A percentile compares a stretch with the other conserved stretches of the same genome.
These are phyloP conservation scores for Luperina nickerlii DNA, from an alignment of 2,888 invertebrate genomes.

Conservation along the genomic window DNA sequence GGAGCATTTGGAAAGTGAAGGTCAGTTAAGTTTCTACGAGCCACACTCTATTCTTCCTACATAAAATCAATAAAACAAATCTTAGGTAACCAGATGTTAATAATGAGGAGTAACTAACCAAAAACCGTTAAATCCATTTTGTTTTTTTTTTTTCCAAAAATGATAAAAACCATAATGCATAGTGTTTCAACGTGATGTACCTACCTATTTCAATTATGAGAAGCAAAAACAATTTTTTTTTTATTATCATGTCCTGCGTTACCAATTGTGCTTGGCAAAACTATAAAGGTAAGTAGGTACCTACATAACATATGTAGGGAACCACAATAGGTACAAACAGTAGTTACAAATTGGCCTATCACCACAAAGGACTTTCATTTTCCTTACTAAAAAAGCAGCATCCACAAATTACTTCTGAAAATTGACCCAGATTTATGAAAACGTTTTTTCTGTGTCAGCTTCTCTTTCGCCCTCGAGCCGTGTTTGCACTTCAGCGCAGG, in stretches of 20 bases:
- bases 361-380: slow-evolving; percentile 24
- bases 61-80: not conserved
- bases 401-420: slow-evolving; percentile 55
- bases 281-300: too few species aligned
- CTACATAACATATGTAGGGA: too few species aligned
- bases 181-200: too few species aligned
- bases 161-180: too few species aligned
- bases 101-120: too few species aligned
- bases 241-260: too few species aligned
- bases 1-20: not conserved
- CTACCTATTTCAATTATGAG: too few species aligned
- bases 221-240: too few species aligned
- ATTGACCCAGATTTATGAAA: slow-evolving; percentile 65
- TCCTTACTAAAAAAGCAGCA: slow-evolving; percentile 27
- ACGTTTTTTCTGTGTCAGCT: slow-evolving; percentile 64
- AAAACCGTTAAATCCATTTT: too few species aligned
- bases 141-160: too few species aligned
- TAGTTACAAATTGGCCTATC: not conserved
- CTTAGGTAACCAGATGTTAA: not conserved
- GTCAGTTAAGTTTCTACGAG: not conserved
- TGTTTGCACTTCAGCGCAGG: slow-evolving; percentile 71
- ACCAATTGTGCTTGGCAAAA: not conserved
- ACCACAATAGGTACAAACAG: not conserved
- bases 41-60: not conserved
- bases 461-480: slow-evolving; percentile 69